Conservation (phyloP, 2,797 vertebrate species). For the Chelidonichthys spinosus region DNA sequence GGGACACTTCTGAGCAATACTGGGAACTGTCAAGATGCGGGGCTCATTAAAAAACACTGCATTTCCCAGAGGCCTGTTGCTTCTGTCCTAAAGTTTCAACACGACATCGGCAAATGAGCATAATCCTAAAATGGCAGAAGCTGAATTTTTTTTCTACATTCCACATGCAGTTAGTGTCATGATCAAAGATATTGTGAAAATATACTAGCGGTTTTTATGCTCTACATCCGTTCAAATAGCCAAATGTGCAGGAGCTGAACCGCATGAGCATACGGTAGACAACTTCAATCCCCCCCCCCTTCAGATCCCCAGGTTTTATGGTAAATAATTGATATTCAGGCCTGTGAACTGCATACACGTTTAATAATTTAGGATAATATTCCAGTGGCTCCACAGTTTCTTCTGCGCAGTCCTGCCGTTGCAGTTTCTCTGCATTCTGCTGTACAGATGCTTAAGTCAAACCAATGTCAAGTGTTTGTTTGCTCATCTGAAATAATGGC, state of each 20-base stretch:
- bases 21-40: slow-evolving; percentile 44
- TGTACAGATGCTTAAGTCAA: slow-evolving; percentile 81
- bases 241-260: slow-evolving; percentile 17
- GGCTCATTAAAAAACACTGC: slow-evolving; percentile 73
- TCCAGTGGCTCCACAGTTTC: slow-evolving; percentile 58
- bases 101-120: slow-evolving; percentile 32
- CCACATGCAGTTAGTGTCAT: slow-evolving; percentile 8
- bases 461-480: slow-evolving; percentile 84
- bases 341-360: slow-evolving; percentile 72
- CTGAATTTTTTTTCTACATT: slow-evolving; percentile 29
- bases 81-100: slow-evolving; percentile 47
- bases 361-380: slow-evolving; percentile 78
- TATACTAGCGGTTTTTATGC: slow-evolving; percentile 12
- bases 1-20: slow-evolving; percentile 15
- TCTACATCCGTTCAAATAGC: slow-evolving; percentile 16
- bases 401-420: slow-evolving; percentile 50
- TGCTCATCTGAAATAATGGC: slow-evolving; percentile 81
- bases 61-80: slow-evolving; percentile 55
- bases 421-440: slow-evolving; percentile 69
- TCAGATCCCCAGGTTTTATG: slow-evolving; percentile 70
- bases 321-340: slow-evolving; percentile 78
- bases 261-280: slow-evolving; percentile 46
- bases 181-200: slow-evolving; percentile 32
- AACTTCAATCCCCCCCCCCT: slow-evolving; percentile 54
- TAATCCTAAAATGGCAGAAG: slow-evolving; percentile 39